Evolutionary conservation across 1,140 invertebrate species (phyloP).

Genomic region (Coenobita brevimanus): DNA sequence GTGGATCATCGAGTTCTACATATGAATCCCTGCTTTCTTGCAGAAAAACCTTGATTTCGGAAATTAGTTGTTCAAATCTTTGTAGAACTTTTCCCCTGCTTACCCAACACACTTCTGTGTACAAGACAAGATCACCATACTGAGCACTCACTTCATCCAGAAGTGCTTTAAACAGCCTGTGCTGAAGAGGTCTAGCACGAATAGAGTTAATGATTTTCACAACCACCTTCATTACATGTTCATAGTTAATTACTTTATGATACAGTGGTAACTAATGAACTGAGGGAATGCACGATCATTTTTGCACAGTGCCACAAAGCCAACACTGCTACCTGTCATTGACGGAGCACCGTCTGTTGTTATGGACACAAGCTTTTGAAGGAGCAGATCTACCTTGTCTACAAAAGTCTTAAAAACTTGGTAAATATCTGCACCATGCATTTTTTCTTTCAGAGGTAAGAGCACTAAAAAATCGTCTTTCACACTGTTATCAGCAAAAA

Average conservation of each 20-base stretch:
- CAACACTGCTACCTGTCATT: conserved; percentile 28
- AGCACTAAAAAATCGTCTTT: conserved; percentile 25
- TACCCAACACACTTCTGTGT: background rate
- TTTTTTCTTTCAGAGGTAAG: conserved; percentile 20
- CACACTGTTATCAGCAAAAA: conserved; percentile 9
- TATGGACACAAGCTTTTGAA: background rate
- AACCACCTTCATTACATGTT: background rate
- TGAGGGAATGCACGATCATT: background rate
- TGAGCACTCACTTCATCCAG: too few relatives aligned
- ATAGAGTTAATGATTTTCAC: background rate
- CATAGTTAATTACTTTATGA: background rate
- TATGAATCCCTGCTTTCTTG: background rate
- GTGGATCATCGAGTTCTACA: background rate
- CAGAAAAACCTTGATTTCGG: conserved; percentile 11
- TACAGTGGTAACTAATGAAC: conserved; percentile 31
- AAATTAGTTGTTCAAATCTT: conserved; percentile 26
- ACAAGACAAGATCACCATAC: too few relatives aligned
- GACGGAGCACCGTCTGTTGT: conserved; percentile 22
- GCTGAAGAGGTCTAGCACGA: too few relatives aligned
- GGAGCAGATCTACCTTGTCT: background rate
- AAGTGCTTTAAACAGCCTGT: too few relatives aligned
- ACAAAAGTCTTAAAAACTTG: background rate
- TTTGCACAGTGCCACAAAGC: conserved; percentile 24
- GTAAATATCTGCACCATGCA: background rate
- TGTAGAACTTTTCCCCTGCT: conserved; percentile 13